phyloP scores from a whole-genome alignment of 2,113 vertebrate genomes.

The Taurulus bubalis region DNA sequence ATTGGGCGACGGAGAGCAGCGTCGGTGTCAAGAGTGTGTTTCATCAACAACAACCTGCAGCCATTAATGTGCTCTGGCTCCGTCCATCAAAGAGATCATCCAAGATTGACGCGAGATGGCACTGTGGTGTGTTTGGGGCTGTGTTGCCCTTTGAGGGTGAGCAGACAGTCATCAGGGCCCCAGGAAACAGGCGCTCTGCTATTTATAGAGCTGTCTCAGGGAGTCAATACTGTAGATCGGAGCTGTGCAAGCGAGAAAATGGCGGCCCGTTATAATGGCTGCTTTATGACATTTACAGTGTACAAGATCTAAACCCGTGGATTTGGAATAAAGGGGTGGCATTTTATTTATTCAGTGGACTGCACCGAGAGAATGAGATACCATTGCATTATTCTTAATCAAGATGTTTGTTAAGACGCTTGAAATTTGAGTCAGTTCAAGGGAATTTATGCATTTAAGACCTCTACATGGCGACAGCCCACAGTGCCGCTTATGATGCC shows the following conservation, averaged over 20 bases:
- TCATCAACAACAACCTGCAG: background rate
- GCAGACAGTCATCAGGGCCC: slow-evolving; percentile 52
- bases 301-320: background rate
- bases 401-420: background rate
- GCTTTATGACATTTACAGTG: slow-evolving; percentile 21
- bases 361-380: background rate
- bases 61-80: slow-evolving; percentile 18
- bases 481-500: background rate
- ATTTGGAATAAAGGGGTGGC: background rate
- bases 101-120: slow-evolving; percentile 3
- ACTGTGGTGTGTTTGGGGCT: slow-evolving; percentile 26
- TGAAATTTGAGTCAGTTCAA: background rate
- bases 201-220: slow-evolving; percentile 69
- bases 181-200: slow-evolving; percentile 41
- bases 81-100: slow-evolving; percentile 36
- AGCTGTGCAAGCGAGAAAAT: background rate
- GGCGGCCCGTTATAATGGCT: slow-evolving; percentile 19
- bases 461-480: background rate
- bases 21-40: background rate
- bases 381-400: background rate
- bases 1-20: background rate
- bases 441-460: background rate
- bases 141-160: slow-evolving; percentile 61
- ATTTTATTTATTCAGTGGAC: background rate
- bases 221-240: slow-evolving; percentile 43